phyloP scores from a whole-genome alignment of 2,113 vertebrate species.

The Apteryx owenii region DNA sequence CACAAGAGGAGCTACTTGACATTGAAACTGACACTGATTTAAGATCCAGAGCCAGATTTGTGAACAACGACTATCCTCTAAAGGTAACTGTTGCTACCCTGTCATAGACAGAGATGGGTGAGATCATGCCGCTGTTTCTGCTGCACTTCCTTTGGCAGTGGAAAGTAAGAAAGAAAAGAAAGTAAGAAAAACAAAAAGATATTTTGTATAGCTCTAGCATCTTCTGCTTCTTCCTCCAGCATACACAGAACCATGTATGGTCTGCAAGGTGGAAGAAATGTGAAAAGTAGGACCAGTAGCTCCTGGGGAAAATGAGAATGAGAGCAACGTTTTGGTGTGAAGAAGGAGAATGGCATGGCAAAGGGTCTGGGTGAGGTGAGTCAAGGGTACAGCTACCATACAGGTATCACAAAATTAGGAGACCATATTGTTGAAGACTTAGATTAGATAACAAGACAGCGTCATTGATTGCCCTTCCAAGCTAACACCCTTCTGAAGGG shows the following conservation, averaged over 20 bases:
- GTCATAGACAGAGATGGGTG: not conserved
- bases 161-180: too few species aligned
- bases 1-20: not conserved
- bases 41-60: not conserved
- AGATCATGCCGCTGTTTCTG: not conserved
- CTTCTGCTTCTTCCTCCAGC: not conserved
- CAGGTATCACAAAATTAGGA: not conserved
- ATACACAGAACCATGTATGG: not conserved
- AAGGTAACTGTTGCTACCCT: not conserved
- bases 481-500: not conserved
- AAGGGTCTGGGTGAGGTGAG: not conserved
- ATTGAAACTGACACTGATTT: not conserved
- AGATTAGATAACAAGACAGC: not conserved
- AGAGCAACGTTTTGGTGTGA: not conserved
- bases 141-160: not conserved
- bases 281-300: not conserved
- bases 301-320: not conserved
- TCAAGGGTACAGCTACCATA: not conserved
- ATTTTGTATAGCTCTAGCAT: not conserved
- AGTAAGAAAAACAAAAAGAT: not conserved
- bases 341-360: not conserved
- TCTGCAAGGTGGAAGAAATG: not conserved
- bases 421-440: not conserved
- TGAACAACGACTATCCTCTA: not conserved
- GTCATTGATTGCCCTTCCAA: not conserved